Base-by-base conservation (phyloP, 2,888 invertebrate genomes). In the Bhutanitis thaidina region DNA sequence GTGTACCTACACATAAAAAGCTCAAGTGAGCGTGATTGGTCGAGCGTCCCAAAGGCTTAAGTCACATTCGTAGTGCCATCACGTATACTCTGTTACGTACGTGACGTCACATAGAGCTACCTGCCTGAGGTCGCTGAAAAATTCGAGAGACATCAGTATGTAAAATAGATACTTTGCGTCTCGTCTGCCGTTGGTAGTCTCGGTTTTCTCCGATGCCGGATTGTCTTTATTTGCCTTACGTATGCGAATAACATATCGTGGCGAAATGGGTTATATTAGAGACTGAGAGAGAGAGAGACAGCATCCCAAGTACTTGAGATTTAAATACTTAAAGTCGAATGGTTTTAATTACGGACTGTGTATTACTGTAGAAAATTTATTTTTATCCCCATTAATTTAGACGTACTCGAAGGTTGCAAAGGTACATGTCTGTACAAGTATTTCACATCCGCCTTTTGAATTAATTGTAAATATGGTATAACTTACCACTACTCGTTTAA, bases 21-120 rank as follows among this genome's bases (percentile, higher is more conserved):
- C 54, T 63, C 39, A 44, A 64, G 61, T 53, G 65, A 61, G 53
- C 65, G 63, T 68, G 71, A 67, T 67, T 67, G 64, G 64, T 55
- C 57, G 58, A 54, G 56, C 54, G 56, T 61, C 60, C 68, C 70
- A 62, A 70, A 72, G 73, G 68, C 67, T 74, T 67, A 43, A 39
- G 25, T 35, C 46, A 30, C 37, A 71, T 79, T 77, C 62, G 71
- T 59, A 80, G 69, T 70, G 59, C 59, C 55, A 63, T 80, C 80
- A 81, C 80, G 80, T 69, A 64, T 65, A 60, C 62, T 65, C 64
- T 68, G 68, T 71, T 71, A 68, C 64, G 65, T 64, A 74, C 74
- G 76, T 76, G 80, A 73, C 73, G 74, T 74, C 71, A 77, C 67
- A 58, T 56, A 12, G 5, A 34, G 55, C 44, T 56, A 55, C 55